phyloP scores from a whole-genome alignment of 2,888 invertebrate species.

The Noctua janthe region DNA sequence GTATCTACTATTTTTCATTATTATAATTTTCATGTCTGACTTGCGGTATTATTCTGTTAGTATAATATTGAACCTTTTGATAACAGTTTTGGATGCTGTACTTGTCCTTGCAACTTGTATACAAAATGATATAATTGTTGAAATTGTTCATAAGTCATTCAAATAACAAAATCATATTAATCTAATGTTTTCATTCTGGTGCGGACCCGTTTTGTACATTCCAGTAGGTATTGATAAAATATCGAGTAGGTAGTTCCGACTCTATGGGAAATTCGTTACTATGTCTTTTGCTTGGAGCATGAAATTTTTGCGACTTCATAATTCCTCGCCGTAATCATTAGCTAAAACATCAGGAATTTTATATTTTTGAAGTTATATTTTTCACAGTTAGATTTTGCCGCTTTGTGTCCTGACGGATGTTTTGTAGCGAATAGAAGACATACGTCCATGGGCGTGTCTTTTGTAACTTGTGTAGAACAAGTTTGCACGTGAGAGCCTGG shows the following conservation, averaged over 20 bases:
- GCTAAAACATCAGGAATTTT: constrained; percentile 5
- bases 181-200: not conserved
- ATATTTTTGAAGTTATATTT: not conserved
- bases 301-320: not conserved
- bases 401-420: not conserved
- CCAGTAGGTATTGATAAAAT: not conserved
- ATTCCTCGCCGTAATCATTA: not conserved
- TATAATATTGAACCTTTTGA: not conserved
- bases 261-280: not conserved
- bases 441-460: not conserved
- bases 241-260: constrained; percentile 3
- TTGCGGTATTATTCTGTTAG: not conserved
- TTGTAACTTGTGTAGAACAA: not conserved
- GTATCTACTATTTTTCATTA: not conserved
- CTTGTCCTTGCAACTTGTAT: not conserved
- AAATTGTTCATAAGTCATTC: constrained; percentile 6
- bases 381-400: not conserved
- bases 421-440: not conserved
- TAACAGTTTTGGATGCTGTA: constrained; percentile 1
- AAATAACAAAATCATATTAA: not conserved
- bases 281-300: not conserved
- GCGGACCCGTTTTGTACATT: not conserved
- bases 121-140: constrained; percentile 1
- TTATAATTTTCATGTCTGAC: not conserved
- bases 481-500: not conserved